A percentile compares a stretch with the other conserved stretches of the same genome.
Evolutionary conservation across 2,888 invertebrate genomes (phyloP).

Genomic region (Eubasilissa splendida): DNA sequence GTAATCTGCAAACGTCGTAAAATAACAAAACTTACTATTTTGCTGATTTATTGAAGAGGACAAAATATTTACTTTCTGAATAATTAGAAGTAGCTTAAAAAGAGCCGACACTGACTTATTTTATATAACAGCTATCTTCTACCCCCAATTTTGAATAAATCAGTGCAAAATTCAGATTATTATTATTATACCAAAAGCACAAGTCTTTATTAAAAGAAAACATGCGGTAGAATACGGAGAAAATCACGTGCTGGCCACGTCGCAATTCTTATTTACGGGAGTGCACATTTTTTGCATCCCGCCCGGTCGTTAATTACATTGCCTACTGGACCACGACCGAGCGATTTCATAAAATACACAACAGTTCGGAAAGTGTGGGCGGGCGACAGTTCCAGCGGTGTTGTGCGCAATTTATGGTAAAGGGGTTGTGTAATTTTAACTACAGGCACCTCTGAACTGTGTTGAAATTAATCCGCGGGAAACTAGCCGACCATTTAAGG

Average conservation of each 20-base stretch:
- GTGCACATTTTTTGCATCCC: not conserved
- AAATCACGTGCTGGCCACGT: too few relatives aligned
- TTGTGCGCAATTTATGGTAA: not conserved
- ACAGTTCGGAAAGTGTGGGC: not conserved
- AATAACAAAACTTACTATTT: not conserved
- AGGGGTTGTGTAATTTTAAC: slow-evolving; percentile 1
- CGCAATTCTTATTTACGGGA: too few relatives aligned
- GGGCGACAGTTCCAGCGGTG: not conserved
- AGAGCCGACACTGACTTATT: too few relatives aligned
- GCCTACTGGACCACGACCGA: not conserved
- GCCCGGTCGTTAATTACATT: not conserved
- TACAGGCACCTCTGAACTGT: not conserved
- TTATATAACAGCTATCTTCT: too few relatives aligned
- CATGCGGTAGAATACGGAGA: too few relatives aligned
- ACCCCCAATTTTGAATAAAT: too few relatives aligned
- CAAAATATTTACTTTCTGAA: not conserved
- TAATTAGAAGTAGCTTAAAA: too few relatives aligned
- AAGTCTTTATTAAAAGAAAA: too few relatives aligned
- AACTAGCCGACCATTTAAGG: too few relatives aligned
- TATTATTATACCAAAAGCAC: not conserved
- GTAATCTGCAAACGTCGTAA: not conserved
- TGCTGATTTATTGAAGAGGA: not conserved
- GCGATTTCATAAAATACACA: not conserved
- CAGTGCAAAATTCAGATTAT: not conserved
- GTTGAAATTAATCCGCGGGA: too few relatives aligned